Base-by-base conservation (phyloP, 2,888 invertebrate genomes). In the Carcina quercana region DNA sequence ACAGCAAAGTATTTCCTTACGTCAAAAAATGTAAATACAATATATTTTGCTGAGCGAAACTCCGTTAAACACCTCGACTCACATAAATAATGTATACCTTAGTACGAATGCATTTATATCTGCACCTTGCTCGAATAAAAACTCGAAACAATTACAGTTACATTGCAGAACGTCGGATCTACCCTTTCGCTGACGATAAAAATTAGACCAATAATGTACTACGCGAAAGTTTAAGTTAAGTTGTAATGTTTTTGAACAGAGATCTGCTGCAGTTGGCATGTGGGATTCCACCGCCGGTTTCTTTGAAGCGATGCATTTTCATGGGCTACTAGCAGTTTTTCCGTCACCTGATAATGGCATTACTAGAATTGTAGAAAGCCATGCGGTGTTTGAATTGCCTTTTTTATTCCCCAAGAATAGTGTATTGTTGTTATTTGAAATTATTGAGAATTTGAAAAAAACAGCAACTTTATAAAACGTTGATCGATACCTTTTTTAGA, bases 291-390 rank as follows among this genome's bases (percentile, higher is more conserved):
- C 41, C 53, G 64, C 74, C 54, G 70, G 82, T 80, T 80, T 82
- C 79, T 82, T 75, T 63, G 62, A 27, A 15, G 47, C 58, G 50
- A 67, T 79, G 70, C 73, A 82, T 83, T 83, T 83, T 80, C 79
- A 83, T 79, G 68, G 82, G 74, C 79, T 78, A 60, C 71, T 65
- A 57, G 59, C 60, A 67, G 78, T 82, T 83, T 83, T 83, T 82
- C 82, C 76, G 58, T 76, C 82, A 82, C 82, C 82, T 79, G 66
- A 72, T 78, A 75, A 78, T 70, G 67, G 78, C 76, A 75, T 78
- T 70, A 60, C 61, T 75, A 57, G 72, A 78, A 80, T 82, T 78
- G 79, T 82, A 82, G 79, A 82, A 75, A 80, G 79, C 65, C 66
- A 70, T 71, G 30, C 20, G 15, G n/a, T n/a, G n/a, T 61, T 62